Evolutionary conservation across 23 tunicate genomes (phyloP).

Genomic region (Phallusia fumigata): DNA sequence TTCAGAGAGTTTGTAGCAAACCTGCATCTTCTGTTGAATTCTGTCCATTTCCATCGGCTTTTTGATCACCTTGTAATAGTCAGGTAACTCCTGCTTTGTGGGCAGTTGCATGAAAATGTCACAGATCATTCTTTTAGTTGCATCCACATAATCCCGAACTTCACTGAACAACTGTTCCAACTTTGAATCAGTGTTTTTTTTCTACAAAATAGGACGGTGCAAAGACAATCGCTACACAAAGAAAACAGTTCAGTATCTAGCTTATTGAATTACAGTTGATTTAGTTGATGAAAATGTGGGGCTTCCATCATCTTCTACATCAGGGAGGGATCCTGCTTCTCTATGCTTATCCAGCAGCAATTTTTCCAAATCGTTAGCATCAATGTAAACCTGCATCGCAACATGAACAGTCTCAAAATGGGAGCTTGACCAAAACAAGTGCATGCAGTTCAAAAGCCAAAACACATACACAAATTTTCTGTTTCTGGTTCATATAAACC

Average conservation of each 20-base stretch:
- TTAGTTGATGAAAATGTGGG: not conserved
- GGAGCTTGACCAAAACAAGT: too few relatives aligned
- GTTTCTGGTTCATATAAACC: too few relatives aligned
- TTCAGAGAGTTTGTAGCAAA: not conserved
- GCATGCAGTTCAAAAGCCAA: too few relatives aligned
- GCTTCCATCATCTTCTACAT: not conserved
- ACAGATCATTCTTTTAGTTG: slow-evolving; percentile 73
- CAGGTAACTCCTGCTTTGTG: slow-evolving; percentile 92
- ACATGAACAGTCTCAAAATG: too few relatives aligned
- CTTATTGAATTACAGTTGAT: slow-evolving; percentile 1
- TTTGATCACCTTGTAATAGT: slow-evolving; percentile 95
- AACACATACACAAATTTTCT: too few relatives aligned
- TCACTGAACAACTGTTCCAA: slow-evolving; percentile 47
- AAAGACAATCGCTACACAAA: not conserved
- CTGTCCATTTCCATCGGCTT: slow-evolving; percentile 95
- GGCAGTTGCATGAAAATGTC: slow-evolving; percentile 90
- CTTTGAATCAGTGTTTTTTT: slow-evolving; percentile 11
- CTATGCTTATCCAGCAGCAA: slow-evolving; percentile 52
- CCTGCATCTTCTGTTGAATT: slow-evolving; percentile 81
- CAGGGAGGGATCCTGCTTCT: slow-evolving; percentile 62
- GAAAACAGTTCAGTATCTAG: too few relatives aligned
- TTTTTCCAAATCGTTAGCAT: slow-evolving; percentile 76
- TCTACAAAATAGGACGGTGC: not conserved
- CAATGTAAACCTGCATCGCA: slow-evolving; percentile 63
- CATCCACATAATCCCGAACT: slow-evolving; percentile 69